These are phyloP conservation scores for Ctenochaetus hawaiiensis DNA, from an alignment of 2,797 vertebrate genomes.

Conservation along the genomic window DNA sequence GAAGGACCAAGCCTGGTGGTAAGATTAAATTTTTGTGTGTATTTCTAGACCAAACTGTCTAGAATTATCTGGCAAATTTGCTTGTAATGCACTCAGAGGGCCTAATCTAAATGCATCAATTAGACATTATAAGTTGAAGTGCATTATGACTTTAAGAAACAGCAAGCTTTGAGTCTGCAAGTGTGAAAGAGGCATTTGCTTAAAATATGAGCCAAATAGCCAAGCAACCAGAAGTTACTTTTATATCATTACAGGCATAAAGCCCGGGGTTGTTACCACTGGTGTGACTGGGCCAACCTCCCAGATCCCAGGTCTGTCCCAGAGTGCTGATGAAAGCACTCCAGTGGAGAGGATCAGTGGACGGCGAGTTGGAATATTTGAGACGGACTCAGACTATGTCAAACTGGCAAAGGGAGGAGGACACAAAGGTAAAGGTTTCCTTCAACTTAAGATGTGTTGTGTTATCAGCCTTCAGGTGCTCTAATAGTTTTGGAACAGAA, in stretches of 20 bases:
- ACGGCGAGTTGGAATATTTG: slow-evolving; percentile 85
- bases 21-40: slow-evolving; percentile 12
- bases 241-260: slow-evolving; percentile 72
- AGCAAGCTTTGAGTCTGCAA: not conserved
- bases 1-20: slow-evolving; percentile 83
- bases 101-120: too few species aligned
- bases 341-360: slow-evolving; percentile 79
- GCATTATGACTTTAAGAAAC: not conserved
- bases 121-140: too few species aligned
- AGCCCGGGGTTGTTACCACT: slow-evolving; percentile 53
- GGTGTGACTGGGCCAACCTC: slow-evolving; percentile 81
- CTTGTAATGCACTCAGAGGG: not conserved
- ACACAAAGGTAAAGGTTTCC: slow-evolving; percentile 79
- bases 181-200: not conserved
- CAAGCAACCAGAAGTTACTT: not conserved
- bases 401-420: slow-evolving; percentile 88
- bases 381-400: slow-evolving; percentile 84
- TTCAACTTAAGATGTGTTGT: too few species aligned
- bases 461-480: not conserved
- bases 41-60: not conserved
- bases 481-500: not conserved
- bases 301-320: slow-evolving; percentile 87
- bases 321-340: slow-evolving; percentile 62
- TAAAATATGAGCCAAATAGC: not conserved
- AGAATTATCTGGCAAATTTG: not conserved